phyloP scores from a whole-genome alignment of 2,888 invertebrate genomes.

The Tuta absoluta region DNA sequence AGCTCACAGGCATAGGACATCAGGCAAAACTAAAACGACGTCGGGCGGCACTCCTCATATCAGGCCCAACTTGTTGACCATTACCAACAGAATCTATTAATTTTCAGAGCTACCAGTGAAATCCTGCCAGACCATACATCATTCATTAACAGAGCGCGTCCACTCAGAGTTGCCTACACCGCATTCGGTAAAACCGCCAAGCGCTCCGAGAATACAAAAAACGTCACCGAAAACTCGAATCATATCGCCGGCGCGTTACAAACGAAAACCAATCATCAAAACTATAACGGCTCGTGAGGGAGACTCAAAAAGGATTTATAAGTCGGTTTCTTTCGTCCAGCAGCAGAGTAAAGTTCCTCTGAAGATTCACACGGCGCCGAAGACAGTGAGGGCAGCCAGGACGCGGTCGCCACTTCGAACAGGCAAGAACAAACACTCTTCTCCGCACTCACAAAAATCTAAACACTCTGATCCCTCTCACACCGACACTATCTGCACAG shows the following conservation, averaged over 20 bases:
- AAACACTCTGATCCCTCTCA: background rate
- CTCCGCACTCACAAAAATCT: background rate
- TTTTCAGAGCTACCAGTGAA: background rate
- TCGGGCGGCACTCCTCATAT: too few relatives aligned
- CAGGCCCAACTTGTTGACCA: too few relatives aligned
- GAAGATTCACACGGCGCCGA: background rate
- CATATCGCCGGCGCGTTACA: background rate
- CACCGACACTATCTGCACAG: background rate
- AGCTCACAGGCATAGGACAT: too few relatives aligned
- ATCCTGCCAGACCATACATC: background rate
- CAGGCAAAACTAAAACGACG: too few relatives aligned
- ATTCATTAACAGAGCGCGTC: background rate
- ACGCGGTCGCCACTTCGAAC: background rate
- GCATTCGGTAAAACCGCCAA: background rate
- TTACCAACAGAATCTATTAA: background rate
- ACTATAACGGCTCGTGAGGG: background rate
- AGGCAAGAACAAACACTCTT: background rate
- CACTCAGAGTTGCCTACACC: background rate
- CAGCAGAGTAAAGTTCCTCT: conserved; percentile 37
- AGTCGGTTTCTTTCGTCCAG: conserved; percentile 59
- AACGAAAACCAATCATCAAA: conserved; percentile 14
- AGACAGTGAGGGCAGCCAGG: background rate
- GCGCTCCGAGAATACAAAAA: background rate
- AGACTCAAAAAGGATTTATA: conserved; percentile 40
- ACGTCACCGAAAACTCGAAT: background rate